Evolutionary conservation across 1,140 invertebrate genomes (phyloP).

Genomic region (Cotesia glomerata): DNA sequence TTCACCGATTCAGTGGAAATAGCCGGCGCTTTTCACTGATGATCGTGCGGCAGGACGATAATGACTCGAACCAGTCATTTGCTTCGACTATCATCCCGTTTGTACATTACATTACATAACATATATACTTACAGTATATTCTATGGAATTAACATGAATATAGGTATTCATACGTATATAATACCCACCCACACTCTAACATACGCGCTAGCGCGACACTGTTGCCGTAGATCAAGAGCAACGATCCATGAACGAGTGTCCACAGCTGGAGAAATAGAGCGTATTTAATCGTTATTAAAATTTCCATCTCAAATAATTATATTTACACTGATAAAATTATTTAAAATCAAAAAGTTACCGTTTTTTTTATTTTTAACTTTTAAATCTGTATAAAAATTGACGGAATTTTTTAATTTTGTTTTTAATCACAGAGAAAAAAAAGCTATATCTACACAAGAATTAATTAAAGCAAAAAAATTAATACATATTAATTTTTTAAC

Average conservation of each 20-base stretch:
- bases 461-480: no score
- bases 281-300: constrained; percentile 39
- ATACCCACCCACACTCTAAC: constrained; percentile 8
- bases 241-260: constrained; percentile 49
- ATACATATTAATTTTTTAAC: no score
- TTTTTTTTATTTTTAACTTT: no score
- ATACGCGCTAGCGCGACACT: constrained; percentile 30
- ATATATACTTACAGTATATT: background rate
- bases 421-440: no score
- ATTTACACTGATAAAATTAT: background rate
- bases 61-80: constrained; percentile 24
- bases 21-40: constrained; percentile 1
- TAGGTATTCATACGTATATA: no score
- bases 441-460: no score
- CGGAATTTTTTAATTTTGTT: no score
- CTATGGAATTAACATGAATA: constrained; percentile 48
- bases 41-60: background rate
- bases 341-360: no score
- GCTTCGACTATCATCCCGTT: background rate
- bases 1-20: background rate
- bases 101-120: background rate
- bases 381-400: no score
- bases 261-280: constrained; percentile 45
- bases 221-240: constrained; percentile 44
- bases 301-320: constrained; percentile 22